Percentiles rank a stretch among this genome's conserved stretches.
Conservation (phyloP, 64 coral and sea anemone species). For the Stylophora pistillata region DNA sequence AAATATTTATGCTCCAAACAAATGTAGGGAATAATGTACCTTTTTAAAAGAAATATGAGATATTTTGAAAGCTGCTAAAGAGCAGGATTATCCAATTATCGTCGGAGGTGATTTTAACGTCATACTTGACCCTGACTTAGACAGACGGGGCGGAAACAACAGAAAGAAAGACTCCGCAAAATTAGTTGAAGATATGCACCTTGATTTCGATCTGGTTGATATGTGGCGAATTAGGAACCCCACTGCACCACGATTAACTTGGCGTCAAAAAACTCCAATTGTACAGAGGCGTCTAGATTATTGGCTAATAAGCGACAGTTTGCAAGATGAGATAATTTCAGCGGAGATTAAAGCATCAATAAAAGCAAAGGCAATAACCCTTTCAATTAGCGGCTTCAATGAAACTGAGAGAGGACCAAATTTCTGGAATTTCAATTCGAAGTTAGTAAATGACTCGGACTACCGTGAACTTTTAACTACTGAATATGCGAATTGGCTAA, state of each 20-base stretch:
- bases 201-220: slow-evolving; percentile 10
- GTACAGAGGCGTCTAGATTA: slow-evolving; percentile 43
- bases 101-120: slow-evolving; percentile 42
- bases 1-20: slow-evolving; percentile 41
- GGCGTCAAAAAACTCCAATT: slow-evolving; percentile 28
- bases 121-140: slow-evolving; percentile 31
- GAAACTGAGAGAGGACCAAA: slow-evolving; percentile 11
- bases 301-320: slow-evolving; percentile 39
- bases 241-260: slow-evolving; percentile 7
- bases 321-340: slow-evolving; percentile 35
- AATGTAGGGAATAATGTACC: slow-evolving; percentile 8
- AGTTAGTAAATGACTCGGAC: slow-evolving; percentile 23
- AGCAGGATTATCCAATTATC: slow-evolving; percentile 20
- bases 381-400: slow-evolving; percentile 21
- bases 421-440: slow-evolving; percentile 38
- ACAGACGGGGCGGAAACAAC: slow-evolving; percentile 12
- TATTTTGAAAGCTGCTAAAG: not conserved
- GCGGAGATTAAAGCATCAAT: slow-evolving; percentile 7
- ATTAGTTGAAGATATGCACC: slow-evolving; percentile 14
- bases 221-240: slow-evolving; percentile 41
- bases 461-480: slow-evolving; percentile 24
- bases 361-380: slow-evolving; percentile 42
- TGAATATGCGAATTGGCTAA: slow-evolving; percentile 14
- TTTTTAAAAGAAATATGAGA: slow-evolving; percentile 39
- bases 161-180: slow-evolving; percentile 6